phyloP scores from a whole-genome alignment of 2,888 invertebrate species.

The Harpalus rufipes region DNA sequence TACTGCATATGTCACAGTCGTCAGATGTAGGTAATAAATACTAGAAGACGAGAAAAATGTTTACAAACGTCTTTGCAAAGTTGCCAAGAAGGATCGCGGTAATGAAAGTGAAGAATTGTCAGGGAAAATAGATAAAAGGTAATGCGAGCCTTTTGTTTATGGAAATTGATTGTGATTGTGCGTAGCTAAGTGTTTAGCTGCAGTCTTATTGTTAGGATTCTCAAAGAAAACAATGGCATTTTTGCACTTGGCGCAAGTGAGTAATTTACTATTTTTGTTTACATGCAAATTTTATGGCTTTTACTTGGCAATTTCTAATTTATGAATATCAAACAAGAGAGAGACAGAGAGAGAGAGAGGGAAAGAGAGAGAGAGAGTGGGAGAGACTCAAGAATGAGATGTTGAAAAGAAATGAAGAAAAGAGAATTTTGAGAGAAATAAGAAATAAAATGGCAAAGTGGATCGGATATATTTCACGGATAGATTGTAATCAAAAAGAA shows the following conservation, averaged over 20 bases:
- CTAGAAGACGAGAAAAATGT: not conserved
- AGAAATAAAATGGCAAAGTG: too few species aligned
- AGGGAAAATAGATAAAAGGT: conserved; percentile 40
- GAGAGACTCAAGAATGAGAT: too few species aligned
- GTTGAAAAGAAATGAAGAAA: too few species aligned
- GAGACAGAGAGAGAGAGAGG: too few species aligned
- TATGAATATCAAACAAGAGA: not conserved
- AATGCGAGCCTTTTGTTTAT: conserved; percentile 41
- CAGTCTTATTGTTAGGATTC: conserved; percentile 9
- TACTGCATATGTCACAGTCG: conserved; percentile 46
- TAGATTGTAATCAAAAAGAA: too few species aligned
- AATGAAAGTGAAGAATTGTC: conserved; percentile 36
- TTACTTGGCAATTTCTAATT: not conserved
- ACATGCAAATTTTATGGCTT: not conserved
- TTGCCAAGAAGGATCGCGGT: conserved; percentile 11
- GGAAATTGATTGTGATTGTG: conserved; percentile 40
- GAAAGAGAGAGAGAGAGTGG: too few species aligned
- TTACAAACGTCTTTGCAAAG: not conserved
- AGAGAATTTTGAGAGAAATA: too few species aligned
- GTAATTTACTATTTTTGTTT: not conserved
- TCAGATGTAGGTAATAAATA: conserved; percentile 46
- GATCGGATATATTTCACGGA: too few species aligned
- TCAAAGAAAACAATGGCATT: not conserved
- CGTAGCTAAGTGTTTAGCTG: conserved; percentile 25
- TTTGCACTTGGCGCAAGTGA: not conserved